Percentiles rank a stretch among this genome's conserved stretches.
Conservation (phyloP, 1,140 invertebrate species). For the Prorops nasuta region DNA sequence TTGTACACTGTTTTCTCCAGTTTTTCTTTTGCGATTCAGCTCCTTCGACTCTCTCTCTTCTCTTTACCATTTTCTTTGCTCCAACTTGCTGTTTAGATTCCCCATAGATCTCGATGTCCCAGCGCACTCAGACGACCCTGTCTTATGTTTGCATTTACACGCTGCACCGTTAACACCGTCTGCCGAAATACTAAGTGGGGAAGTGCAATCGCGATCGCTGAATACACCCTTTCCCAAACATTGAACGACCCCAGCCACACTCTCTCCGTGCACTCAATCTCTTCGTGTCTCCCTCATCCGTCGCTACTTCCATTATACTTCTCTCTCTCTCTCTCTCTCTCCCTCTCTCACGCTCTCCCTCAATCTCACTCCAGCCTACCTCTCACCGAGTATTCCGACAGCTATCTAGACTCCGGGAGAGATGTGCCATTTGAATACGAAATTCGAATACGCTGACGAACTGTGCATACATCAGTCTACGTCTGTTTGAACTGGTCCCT, state of each 20-base stretch:
- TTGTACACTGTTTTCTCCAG: no score
- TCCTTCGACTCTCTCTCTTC: no score
- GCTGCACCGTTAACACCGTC: conserved; percentile 29
- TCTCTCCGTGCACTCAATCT: background rate
- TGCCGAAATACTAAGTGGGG: conserved; percentile 31
- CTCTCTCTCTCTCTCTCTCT: background rate
- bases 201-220: conserved; percentile 31
- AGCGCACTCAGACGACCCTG: no score
- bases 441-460: conserved; percentile 53
- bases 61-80: no score
- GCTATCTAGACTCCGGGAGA: conserved; percentile 32
- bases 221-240: conserved; percentile 10
- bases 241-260: background rate
- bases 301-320: no score
- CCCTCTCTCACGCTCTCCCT: background rate
- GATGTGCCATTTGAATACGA: conserved; percentile 53
- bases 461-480: conserved; percentile 51
- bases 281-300: conserved; percentile 1
- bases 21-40: no score
- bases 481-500: conserved; percentile 53
- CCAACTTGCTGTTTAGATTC: background rate
- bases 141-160: conserved; percentile 36
- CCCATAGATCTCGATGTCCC: no score
- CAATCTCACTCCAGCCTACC: background rate
- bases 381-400: conserved; percentile 20